Conservation (phyloP, 1,140 invertebrate species). For the Uloborus diversus region DNA sequence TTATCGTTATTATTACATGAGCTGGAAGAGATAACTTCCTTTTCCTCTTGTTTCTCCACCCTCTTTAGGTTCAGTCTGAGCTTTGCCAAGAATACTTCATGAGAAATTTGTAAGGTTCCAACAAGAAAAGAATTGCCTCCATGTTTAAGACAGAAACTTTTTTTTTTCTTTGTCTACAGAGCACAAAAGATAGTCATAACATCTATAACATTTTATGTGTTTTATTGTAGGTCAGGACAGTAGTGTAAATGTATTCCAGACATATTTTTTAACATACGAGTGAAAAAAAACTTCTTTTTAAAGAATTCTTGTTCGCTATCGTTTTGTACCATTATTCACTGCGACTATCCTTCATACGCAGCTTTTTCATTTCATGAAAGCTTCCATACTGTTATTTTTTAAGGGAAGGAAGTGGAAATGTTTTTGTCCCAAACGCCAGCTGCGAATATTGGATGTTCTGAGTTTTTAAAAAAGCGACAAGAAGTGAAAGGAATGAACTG, state of each 20-base stretch:
- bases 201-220: conserved; percentile 19
- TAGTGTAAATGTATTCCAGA: too few relatives aligned
- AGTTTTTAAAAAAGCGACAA: too few relatives aligned
- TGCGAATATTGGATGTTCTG: conserved; percentile 43
- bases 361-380: conserved; percentile 11
- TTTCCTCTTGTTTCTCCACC: too few relatives aligned
- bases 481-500: too few relatives aligned
- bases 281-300: conserved; percentile 1
- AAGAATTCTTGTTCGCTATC: background rate
- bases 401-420: background rate
- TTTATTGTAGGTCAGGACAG: too few relatives aligned
- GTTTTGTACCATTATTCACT: conserved; percentile 30
- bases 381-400: conserved; percentile 7
- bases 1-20: conserved; percentile 8
- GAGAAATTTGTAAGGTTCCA: background rate
- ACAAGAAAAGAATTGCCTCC: conserved; percentile 21
- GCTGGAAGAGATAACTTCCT: conserved; percentile 17
- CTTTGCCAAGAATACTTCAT: too few relatives aligned
- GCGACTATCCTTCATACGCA: conserved; percentile 21
- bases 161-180: conserved; percentile 24
- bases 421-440: conserved; percentile 28
- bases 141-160: conserved; percentile 13
- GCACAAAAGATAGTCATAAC: conserved; percentile 30
- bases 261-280: conserved; percentile 1
- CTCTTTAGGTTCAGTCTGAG: too few relatives aligned